Evolutionary conservation across 2,113 vertebrate species (phyloP), one percentile per base, ranked within the genome.

Genomic region (Potamarius usumacintae): DNA sequence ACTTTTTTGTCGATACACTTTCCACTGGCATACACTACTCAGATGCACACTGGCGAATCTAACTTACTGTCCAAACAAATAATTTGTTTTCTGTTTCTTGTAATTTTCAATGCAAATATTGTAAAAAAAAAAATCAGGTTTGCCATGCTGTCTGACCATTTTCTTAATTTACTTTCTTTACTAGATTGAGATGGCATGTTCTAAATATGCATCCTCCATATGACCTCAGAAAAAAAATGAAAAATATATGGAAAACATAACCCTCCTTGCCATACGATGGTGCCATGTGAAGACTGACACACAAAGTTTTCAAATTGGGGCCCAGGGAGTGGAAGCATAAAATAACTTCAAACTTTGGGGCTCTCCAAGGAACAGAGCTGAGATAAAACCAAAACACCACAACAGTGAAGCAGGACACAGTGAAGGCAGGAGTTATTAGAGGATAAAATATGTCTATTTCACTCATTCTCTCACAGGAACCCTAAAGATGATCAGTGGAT

Each of bases 341-440:
- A 99, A 99, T 99, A 98, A 97, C 98, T 98, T 98, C 97, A 98
- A 98, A 98, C 97, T 97, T 95, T 95, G 94, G 87, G 87, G 95
- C 96, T 98, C 97, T 98, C 97, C 0, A 91, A 98, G 97, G 98
- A 97, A 97, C 97, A 96, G 94, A 89, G 93, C 94, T 92, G 93
- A 94, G 94, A 95, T 97, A 96, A 96, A 96, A 97, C 97, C 97
- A 98, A 97, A 97, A 96, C 96, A 97, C 96, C 97, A 98, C 97
- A 97, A 97, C 96, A 50, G 93, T 91, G 91, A 93, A 90, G 93
- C 94, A 94, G 93, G 94, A 96, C 94, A 95, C 95, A 95, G 96
- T 98, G 97, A 98, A 97, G 96, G 97, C 97, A 97, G 97, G 97
- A 97, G 97, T 98, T 99, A 99, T 99, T 99, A 99, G 97, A 97